phyloP scores from a whole-genome alignment of 1,140 invertebrate genomes.

The Brachionus rotundiformis region DNA sequence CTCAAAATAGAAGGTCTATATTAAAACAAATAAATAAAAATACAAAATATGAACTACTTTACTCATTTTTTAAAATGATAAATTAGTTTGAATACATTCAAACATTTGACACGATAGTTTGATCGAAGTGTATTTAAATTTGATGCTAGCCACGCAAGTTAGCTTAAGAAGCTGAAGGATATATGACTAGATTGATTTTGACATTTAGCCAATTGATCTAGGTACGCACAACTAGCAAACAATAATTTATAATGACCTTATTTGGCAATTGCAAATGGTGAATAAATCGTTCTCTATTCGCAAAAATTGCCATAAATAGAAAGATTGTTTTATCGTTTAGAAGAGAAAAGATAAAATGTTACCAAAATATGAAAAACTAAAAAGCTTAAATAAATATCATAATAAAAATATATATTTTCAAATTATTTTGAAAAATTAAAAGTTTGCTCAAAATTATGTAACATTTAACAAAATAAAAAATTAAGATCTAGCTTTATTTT shows the following conservation, averaged over 20 bases:
- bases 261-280: background rate
- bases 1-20: background rate
- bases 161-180: background rate
- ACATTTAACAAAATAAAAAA: background rate
- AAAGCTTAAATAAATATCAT: background rate
- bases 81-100: background rate
- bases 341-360: conserved; percentile 10
- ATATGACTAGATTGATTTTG: background rate
- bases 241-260: conserved; percentile 11
- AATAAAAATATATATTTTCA: background rate
- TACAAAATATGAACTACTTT: background rate
- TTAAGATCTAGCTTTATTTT: background rate
- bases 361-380: too few relatives aligned
- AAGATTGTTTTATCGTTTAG: background rate
- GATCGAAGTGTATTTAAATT: background rate
- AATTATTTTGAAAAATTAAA: background rate
- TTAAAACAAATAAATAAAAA: background rate
- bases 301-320: background rate
- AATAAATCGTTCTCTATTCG: background rate
- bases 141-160: background rate
- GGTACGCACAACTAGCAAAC: background rate
- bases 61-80: conserved; percentile 13
- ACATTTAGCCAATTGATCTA: conserved; percentile 13
- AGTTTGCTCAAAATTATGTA: background rate
- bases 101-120: background rate